Evolutionary conservation across 2,113 vertebrate species (phyloP).

Genomic region (Sinocyclocheilus anophthalmus): DNA sequence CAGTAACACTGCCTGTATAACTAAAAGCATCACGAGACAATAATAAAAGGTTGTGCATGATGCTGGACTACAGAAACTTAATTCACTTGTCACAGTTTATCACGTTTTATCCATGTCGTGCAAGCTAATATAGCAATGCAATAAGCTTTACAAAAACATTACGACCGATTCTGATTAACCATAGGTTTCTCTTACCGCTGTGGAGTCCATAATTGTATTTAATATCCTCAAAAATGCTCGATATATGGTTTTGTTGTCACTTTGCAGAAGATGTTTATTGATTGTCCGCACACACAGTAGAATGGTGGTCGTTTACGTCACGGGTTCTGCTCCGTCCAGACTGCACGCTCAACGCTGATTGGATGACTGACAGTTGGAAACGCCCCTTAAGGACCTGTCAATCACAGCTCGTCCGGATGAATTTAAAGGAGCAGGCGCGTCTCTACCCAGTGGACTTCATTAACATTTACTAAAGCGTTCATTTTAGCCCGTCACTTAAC

Average conservation of each 20-base stretch:
- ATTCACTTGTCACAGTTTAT: neutral
- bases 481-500: neutral
- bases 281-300: constrained; percentile 40
- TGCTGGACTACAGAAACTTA: neutral
- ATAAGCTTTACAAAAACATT: neutral
- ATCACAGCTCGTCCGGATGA: neutral
- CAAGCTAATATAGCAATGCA: constrained; percentile 7
- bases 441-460: neutral
- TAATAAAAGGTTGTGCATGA: neutral
- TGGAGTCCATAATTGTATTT: constrained; percentile 11
- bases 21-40: neutral
- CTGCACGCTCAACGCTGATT: neutral
- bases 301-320: neutral
- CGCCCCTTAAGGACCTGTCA: neutral
- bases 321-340: neutral
- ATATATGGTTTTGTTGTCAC: constrained; percentile 16
- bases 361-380: neutral
- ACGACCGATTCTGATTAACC: neutral
- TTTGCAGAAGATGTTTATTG: constrained; percentile 32
- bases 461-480: neutral
- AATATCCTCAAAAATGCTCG: neutral
- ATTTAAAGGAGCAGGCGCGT: neutral
- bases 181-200: constrained; percentile 1
- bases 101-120: neutral
- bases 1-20: neutral